Evolutionary conservation across 1,140 invertebrate genomes (phyloP), one percentile per base, ranked within the genome.

Genomic region (Aphelenchoides avenae): DNA sequence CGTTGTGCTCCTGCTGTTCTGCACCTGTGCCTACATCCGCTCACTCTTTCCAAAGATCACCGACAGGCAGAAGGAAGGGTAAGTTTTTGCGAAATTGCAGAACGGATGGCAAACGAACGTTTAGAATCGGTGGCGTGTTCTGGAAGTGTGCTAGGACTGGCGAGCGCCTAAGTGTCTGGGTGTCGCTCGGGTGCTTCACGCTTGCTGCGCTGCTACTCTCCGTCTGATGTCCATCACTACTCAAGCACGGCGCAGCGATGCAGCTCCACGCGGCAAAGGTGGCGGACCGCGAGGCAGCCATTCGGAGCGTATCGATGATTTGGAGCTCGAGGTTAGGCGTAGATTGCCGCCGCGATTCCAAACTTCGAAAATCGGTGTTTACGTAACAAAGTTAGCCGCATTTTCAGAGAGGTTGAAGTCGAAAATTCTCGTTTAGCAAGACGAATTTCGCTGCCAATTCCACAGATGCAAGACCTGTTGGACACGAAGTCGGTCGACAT

Each of bases 111-210:
- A 18, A 39, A 39, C 18, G 18, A n/a, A 52, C 46, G 27, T 84
- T 58, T 80, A 95, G 91, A 49, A 79, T 94, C 27, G 76, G 89
- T 31, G 91, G 92, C 40, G 90, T 86, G 36, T 96, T 96, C 80
- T 98, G 93, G 92, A 97, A 98, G 80, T 89, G 88, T 83, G 92
- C 93, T 49, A 83, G 93, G 72, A 95, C 97, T 77, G 93, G 81
- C 76, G 93, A 97, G 84, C 82, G 93, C 57, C 89, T 93, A 79
- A 96, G 92, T 76, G 91, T 91, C 0, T 97, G 89, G 80, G 87
- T 98, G 13, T 88, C 88, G 30, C 79, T 85, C 2, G 86, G 85
- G 70, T 97, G 93, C 79, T 64, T 96, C 26, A 79, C 86, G 37
- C 95, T 98, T 90, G 91, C 91, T 36, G 68, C 49, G 22, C 48